Evolutionary conservation across 2,113 vertebrate species (phyloP), one percentile per base, ranked within the genome.

Genomic region (Bostrychus sinensis): DNA sequence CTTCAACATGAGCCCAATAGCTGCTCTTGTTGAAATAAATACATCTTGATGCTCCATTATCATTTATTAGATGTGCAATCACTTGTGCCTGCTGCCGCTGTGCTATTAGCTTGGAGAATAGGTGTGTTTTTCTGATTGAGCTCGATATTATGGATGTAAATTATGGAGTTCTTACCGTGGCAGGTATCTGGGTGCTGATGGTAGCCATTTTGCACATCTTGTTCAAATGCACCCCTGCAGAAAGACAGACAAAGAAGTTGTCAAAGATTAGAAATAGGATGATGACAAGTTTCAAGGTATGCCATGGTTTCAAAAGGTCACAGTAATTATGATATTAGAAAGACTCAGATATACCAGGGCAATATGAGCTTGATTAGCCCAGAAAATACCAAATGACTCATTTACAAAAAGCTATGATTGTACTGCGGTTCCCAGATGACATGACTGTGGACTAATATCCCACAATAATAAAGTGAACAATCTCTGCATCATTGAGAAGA

Each of bases 211-310:
- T 90, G 92, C 53, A 94, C 86, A 30, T 93, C 91, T 77, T 91
- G 93, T 55, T 94, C 93, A 43, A 93, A 92, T 8, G 85, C 89
- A 19, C 77, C 80, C 73, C 95, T 96, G 83, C 43, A 77, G 36
- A 65, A 7, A 66, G 1, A 71, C 48, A 56, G 13, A 51, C 25
- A 51, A 51, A 51, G n/a, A 7, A 51, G 48, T 16, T 30, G 48
- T 51, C 48, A 51, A 14, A n/a, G 4, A 46, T 19, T 11, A 46
- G 43, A 11, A 25, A 48, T 20, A 14, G 45, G 45, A 48, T 48
- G 14, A 48, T 25, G 7, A 48, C 22, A 20, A 3, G 12, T 48
- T 48, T 25, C 12, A 10, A 14, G 7, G 22, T 14, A 10, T 3
- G 45, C 25, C 23, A 48, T 48, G 45, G 45, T 48, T 25, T 25